Percentiles rank a stretch among this genome's conserved stretches.
These are phyloP conservation scores for Pteropus alecto DNA, from an alignment of 2,113 vertebrate genomes.

Conservation along the genomic window DNA sequence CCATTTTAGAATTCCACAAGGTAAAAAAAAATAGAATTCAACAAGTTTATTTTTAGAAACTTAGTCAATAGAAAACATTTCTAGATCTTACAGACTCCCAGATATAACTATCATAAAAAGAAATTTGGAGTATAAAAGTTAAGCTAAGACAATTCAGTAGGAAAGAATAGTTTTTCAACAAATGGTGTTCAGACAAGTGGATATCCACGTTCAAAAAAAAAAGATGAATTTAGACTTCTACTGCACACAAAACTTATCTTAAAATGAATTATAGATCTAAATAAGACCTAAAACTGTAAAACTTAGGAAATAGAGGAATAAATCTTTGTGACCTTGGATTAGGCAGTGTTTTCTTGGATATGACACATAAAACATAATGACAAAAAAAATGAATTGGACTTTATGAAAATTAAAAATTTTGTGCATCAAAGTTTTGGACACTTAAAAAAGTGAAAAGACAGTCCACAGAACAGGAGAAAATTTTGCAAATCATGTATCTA, in stretches of 20 bases:
- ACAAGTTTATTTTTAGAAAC: conserved; percentile 4
- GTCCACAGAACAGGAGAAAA: not conserved
- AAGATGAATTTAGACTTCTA: not conserved
- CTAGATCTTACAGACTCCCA: not conserved
- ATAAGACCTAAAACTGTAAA: not conserved
- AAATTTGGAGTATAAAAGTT: conserved; percentile 10
- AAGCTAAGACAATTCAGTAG: not conserved
- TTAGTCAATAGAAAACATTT: not conserved
- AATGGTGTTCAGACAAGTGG: not conserved
- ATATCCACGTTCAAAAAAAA: not conserved
- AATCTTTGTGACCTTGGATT: not conserved
- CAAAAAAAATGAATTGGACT: not conserved
- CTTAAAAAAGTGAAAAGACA: not conserved
- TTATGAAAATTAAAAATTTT: not conserved
- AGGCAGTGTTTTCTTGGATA: not conserved
- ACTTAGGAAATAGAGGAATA: not conserved
- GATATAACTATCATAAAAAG: not conserved
- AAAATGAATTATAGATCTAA: not conserved
- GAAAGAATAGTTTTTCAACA: conserved; percentile 4
- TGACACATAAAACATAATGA: not conserved
- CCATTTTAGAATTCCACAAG: not conserved
- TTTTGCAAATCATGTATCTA: not conserved
- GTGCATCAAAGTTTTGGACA: not conserved
- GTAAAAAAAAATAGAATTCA: not conserved
- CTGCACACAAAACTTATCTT: not conserved